Conservation (phyloP, 1,140 invertebrate genomes). For the Bombus huntii region DNA sequence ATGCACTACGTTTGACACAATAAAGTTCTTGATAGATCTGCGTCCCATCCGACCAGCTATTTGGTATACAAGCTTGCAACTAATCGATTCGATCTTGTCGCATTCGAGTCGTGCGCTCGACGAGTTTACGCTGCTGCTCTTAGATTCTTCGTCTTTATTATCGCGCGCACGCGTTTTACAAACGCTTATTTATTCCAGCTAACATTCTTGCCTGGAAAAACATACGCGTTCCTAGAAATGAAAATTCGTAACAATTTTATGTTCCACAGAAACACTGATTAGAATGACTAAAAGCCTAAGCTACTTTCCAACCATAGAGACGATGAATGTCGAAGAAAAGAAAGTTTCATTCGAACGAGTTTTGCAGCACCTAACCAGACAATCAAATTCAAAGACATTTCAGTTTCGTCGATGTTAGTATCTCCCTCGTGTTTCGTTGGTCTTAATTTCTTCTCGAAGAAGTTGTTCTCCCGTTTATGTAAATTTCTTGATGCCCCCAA, state of each 20-base stretch:
- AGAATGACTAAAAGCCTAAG: not conserved
- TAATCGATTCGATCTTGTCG: constrained; percentile 39
- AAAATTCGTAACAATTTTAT: not conserved
- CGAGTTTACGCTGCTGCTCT: constrained; percentile 14
- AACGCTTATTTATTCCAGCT: not conserved
- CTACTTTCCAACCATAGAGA: not conserved
- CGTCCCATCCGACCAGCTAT: not conserved
- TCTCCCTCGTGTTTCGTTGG: not conserved
- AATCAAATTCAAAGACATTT: not conserved
- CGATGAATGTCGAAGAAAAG: not conserved
- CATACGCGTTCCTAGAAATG: not conserved
- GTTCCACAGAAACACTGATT: not conserved
- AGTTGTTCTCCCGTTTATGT: not conserved
- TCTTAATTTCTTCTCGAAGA: not conserved
- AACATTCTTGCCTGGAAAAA: not conserved
- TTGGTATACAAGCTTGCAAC: constrained; percentile 28
- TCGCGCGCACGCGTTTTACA: constrained; percentile 54
- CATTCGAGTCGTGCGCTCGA: constrained; percentile 17
- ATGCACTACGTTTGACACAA: constrained; percentile 18
- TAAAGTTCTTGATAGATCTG: constrained; percentile 42
- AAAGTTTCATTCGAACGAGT: not conserved
- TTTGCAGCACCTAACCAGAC: accelerated
- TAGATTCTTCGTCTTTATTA: not conserved
- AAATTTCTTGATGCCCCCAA: not conserved
- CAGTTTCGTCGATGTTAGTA: too few species aligned